Evolutionary conservation across 2,888 invertebrate species (phyloP).

Genomic region (Diarsia dahlii): DNA sequence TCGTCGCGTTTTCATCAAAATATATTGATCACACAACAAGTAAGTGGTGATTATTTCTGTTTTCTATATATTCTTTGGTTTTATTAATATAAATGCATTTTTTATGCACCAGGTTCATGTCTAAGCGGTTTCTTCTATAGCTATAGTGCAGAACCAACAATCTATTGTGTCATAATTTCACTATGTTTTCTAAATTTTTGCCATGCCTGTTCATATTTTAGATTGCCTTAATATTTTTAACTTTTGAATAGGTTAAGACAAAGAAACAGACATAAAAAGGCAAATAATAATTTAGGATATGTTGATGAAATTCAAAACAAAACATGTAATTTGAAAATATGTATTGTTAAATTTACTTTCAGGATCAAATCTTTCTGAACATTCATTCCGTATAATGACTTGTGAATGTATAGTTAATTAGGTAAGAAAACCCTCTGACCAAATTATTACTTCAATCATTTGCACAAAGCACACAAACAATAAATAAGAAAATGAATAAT

Average conservation of each 20-base stretch:
- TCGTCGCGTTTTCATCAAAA: conserved; percentile 26
- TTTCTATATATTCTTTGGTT: not conserved
- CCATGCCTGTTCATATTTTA: conserved; percentile 3
- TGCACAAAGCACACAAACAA: not conserved
- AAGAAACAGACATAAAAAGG: not conserved
- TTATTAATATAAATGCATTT: not conserved
- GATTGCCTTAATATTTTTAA: not conserved
- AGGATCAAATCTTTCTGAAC: not conserved
- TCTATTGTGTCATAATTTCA: conserved; percentile 15
- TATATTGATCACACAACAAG: conserved; percentile 54
- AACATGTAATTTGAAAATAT: conserved; percentile 1
- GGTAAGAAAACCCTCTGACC: not conserved
- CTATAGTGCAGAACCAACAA: not conserved
- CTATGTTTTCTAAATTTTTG: conserved; percentile 6
- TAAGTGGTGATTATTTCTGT: conserved; percentile 46
- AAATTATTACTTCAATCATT: not conserved
- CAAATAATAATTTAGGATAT: not conserved
- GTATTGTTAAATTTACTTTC: conserved; percentile 2
- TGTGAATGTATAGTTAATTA: not conserved
- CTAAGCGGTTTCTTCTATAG: not conserved
- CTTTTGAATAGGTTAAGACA: not conserved
- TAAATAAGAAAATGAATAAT: not conserved
- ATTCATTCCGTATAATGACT: not conserved
- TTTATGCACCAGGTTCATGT: not conserved
- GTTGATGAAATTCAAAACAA: not conserved